Base-by-base conservation (phyloP, 2,888 invertebrate species). In the Mimas tiliae region DNA sequence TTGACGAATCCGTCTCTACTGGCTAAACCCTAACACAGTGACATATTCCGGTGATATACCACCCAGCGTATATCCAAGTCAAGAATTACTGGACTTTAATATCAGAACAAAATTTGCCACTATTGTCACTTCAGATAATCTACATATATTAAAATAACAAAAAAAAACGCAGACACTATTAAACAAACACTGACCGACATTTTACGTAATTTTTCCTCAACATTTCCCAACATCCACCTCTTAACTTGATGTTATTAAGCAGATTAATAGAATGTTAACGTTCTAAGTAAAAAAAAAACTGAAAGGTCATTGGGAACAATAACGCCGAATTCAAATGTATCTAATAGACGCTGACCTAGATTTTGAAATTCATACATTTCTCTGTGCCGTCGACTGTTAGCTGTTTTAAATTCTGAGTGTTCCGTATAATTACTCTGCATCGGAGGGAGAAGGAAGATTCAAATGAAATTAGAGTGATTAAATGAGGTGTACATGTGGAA, bases 311-410 rank as follows among this genome's bases (percentile, higher is more conserved):
- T 42, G 19, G 19, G 16, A 38, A 58, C 58, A 58, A 42, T 58
- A 16, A 38, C 58, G 42, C 4, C 19, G 38, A 7, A 6, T 16
- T 42, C 11, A 19, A 42, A 42, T 58, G 16, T 58, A 58, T 42
- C 38, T 58, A 38, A 58, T 50, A 50, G n/a, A 19, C 50, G 11
- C 16, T 50, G 48, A 63, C 63, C 63, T 51, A 38, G 48, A 63
- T 63, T 50, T 48, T 33, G 19, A 2, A 51, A 50, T 63, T 63
- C 50, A 38, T 16, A 16, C 70, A 69, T 70, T 70, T 73, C 68
- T 69, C 68, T 69, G 70, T 38, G 7, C 6, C 38, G 58, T 16
- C 14, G 42, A 38, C 19, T 58, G 34, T 53, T 14, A 3, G 27
- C 27, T 27, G 52, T 14, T 14, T 52, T 58, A 19, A 42, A 16